Evolutionary conservation across 2,797 vertebrate species (phyloP).

Genomic region (Schizopygopsis pylzovi): DNA sequence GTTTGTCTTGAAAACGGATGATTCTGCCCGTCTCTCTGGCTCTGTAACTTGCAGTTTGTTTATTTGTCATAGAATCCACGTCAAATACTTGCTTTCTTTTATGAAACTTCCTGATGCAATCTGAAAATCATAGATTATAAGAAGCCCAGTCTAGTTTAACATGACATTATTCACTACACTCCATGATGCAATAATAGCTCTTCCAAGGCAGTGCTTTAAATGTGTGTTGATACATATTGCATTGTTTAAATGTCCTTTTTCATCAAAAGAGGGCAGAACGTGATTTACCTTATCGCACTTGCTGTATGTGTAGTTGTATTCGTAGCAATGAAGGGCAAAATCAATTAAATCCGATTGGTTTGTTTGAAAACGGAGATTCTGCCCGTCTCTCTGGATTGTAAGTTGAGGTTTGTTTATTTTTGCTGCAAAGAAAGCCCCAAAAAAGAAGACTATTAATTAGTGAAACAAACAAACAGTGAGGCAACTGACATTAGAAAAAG

Average conservation of each 20-base stretch:
- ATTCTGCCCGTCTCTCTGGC: too few species aligned
- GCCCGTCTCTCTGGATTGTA: rapidly evolving
- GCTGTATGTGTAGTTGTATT: background rate
- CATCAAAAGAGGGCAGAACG: background rate
- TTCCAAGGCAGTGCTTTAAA: background rate
- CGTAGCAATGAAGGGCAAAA: rapidly evolving
- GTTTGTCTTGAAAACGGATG: too few species aligned
- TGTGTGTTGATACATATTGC: background rate
- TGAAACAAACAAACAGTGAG: background rate
- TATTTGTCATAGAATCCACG: too few species aligned
- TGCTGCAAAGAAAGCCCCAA: background rate
- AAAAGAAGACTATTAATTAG: background rate
- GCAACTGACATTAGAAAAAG: background rate
- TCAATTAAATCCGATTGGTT: background rate
- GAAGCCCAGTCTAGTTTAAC: background rate
- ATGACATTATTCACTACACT: background rate
- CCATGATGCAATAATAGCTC: background rate
- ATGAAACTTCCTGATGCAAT: rapidly evolving
- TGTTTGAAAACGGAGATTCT: background rate
- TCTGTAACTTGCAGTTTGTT: too few species aligned
- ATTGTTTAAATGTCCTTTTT: background rate
- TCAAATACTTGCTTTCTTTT: rapidly evolving
- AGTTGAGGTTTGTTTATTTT: conserved; percentile 17
- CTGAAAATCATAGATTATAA: background rate
- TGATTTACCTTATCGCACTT: background rate